Base-by-base conservation (phyloP, 2,888 invertebrate genomes). In the Tipula confusa region DNA sequence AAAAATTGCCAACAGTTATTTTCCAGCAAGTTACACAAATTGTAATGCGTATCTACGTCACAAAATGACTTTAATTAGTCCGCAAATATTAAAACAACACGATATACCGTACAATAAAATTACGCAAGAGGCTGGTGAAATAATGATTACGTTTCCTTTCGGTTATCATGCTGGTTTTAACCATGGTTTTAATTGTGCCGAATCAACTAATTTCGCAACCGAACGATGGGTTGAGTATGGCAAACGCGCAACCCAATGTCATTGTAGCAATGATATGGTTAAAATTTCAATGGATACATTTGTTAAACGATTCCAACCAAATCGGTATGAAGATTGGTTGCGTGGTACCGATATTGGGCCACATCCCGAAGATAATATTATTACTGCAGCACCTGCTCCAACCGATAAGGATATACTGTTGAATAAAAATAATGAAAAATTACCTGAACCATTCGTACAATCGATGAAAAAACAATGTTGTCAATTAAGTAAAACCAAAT, bases 241-340 rank as follows among this genome's bases (percentile, higher is more conserved):
- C 0, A 98, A 98, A 89, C 90, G 97, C 85, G 96, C 97, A 0
- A 91, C 92, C 0, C 96, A 96, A 87, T 97, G 97, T 88, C 94
- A 94, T 38, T 97, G 97, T 90, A 91, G 96, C 86, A 95, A 95
- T 87, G 98, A 98, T 88, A 97, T 96, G 93, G 98, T 99, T 0
- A 97, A 97, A 89, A 99, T 99, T 86, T 96, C 97, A n/a, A 99
- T 99, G 98, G 98, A 98, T 87, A 96, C 96, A 5, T 99, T 99
- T 91, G 98, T 99, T 0, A 96, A 96, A 89, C 91, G 97, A n/a
- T 97, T 97, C 87, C 96, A 96, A 88, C 95, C 96, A 0, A 95
- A 96, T 29, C 92, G 94, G 86, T 98, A 98, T 88, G 95, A 97
- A 33, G 90, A 95, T 29, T 99, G 99, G 99, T 90, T 97, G 83